These are phyloP conservation scores for Hyles lineata DNA, from an alignment of 2,888 invertebrate genomes.

Conservation along the genomic window DNA sequence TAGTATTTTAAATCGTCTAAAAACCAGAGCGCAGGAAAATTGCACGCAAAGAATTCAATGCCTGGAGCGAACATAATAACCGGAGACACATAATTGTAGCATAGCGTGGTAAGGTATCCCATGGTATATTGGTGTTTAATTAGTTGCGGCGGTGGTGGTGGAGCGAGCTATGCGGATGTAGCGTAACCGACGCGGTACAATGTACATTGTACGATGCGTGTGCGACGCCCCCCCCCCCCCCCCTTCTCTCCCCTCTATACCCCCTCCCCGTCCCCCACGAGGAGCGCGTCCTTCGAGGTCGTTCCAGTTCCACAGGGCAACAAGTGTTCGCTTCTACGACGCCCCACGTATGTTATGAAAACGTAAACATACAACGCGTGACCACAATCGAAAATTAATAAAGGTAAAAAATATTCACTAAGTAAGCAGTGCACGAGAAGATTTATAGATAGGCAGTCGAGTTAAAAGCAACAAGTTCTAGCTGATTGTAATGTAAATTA, in stretches of 20 bases:
- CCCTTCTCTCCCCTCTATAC: background rate
- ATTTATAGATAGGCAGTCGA: too few relatives aligned
- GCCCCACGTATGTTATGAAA: conserved; percentile 28
- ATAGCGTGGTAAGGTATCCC: conserved; percentile 32
- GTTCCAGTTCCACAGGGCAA: conserved; percentile 32
- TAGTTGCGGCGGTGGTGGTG: conserved; percentile 52
- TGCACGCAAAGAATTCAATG: background rate
- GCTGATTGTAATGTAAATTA: background rate
- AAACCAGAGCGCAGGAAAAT: too few relatives aligned
- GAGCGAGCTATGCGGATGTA: conserved; percentile 77
- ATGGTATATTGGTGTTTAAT: conserved; percentile 47
- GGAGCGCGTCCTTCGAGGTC: conserved; percentile 34
- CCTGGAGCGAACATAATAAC: conserved; percentile 1
- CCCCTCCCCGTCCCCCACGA: background rate
- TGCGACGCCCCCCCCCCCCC: conserved; percentile 5
- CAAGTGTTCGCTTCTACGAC: background rate
- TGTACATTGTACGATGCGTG: conserved; percentile 50
- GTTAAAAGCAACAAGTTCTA: too few relatives aligned
- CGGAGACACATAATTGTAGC: conserved; percentile 8
- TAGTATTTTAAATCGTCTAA: too few relatives aligned
- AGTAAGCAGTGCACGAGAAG: too few relatives aligned
- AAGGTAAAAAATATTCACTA: too few relatives aligned
- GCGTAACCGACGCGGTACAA: conserved; percentile 58
- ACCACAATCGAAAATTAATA: background rate
- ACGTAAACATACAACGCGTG: conserved; percentile 27